A percentile compares a stretch with the other conserved stretches of the same genome.
phyloP scores from a whole-genome alignment of 2,797 vertebrate genomes.

The Intellagama lesueurii region DNA sequence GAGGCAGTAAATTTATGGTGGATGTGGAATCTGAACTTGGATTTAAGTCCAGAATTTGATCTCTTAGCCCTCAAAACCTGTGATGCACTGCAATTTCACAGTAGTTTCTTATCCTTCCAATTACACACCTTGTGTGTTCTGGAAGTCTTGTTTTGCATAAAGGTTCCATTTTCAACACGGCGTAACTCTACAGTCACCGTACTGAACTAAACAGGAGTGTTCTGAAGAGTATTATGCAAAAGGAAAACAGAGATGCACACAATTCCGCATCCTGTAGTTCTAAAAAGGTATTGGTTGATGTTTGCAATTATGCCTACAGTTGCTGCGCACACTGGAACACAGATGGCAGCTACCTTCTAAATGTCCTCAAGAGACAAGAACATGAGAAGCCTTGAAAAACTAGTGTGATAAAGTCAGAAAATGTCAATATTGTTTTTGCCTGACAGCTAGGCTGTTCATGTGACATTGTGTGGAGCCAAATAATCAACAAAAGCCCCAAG shows the following conservation, averaged over 20 bases:
- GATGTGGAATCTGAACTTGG: neutral
- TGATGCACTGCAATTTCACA: neutral
- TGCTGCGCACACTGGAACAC: neutral
- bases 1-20: neutral
- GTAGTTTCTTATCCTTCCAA: neutral
- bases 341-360: neutral
- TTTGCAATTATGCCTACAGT: neutral
- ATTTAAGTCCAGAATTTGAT: neutral
- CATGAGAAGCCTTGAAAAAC: neutral
- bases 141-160: neutral
- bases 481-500: neutral
- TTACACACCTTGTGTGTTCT: neutral
- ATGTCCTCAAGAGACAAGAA: neutral
- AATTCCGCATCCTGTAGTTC: neutral
- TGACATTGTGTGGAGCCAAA: neutral
- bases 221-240: neutral
- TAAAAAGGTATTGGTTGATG: neutral
- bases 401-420: neutral
- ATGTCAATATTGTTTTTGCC: neutral
- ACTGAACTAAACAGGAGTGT: neutral
- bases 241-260: neutral
- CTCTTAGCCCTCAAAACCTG: neutral
- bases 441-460: neutral
- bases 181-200: neutral
- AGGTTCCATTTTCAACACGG: neutral